Base-by-base conservation (phyloP, 2,113 vertebrate species). In the Symphodus melops region DNA sequence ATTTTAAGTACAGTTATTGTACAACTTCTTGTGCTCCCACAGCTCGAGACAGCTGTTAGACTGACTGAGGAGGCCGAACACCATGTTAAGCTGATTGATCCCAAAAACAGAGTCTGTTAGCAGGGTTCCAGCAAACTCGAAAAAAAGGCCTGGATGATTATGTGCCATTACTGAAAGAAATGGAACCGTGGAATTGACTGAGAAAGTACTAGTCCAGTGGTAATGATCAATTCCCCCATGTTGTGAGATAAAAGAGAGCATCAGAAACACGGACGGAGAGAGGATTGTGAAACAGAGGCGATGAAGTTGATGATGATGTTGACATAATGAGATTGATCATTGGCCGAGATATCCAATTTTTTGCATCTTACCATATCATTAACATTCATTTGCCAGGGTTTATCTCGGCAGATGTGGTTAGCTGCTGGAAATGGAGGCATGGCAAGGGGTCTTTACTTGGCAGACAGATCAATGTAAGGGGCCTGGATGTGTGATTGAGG, bases 81-180 rank as follows among this genome's bases (percentile, higher is more conserved):
- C 8, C 41, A 78, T 0, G 8, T 41, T 25, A 64, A 69, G 71
- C 67, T 66, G 68, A 91, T 91, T 82, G 84, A 90, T 90, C 84
- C 52, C 42, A 82, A 64, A 68, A 63, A 68, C 62, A 49, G 54
- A 44, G 25, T 53, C 25, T 55, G 63, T 10, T 70, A 78, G 87
- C 64, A 13, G 86, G 74, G 52, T 16, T 83, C 65, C 75, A 72
- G 59, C 46, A 57, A 42, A 46, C 74, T 68, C 12, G 4, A 67
- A 72, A 65, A 33, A 60, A 71, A 36, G 56, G 49, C 37, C 68
- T 4, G 5, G 62, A 78, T 76, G 58, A 85, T 86, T 87, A 72
- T 79, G 57, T 53, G 53, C 78, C 76, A 79, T 84, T 76, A 87
- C 71, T 73, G 37, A 79, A 71, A 68, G 37, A 76, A 80, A 78